Conservation (phyloP, 2,888 invertebrate species). For the Drosophila atripex region DNA sequence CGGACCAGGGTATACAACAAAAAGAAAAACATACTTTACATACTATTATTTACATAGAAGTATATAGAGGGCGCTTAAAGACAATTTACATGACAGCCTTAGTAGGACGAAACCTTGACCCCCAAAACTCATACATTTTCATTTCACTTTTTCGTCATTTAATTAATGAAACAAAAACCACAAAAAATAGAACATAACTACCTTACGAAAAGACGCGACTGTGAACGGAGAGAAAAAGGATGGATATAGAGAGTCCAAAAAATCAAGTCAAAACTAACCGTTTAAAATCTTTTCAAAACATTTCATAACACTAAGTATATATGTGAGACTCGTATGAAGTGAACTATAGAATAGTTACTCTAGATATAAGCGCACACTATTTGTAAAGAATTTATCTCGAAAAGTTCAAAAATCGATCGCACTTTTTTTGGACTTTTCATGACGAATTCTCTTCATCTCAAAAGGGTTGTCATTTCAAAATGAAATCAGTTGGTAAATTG, state of each 20-base stretch:
- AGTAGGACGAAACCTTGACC: constrained; percentile 13
- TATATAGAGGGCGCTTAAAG: constrained; percentile 45
- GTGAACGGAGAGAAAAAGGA: constrained; percentile 27
- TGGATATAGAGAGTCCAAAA: constrained; percentile 3
- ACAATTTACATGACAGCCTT: constrained; percentile 38
- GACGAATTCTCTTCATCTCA: constrained; percentile 14
- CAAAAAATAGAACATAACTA: constrained; percentile 43
- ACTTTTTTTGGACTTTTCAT: neutral
- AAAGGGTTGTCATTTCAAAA: constrained; percentile 47
- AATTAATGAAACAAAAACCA: neutral
- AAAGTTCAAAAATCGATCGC: constrained; percentile 5
- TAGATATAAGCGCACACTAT: constrained; percentile 15
- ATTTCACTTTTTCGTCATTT: constrained; percentile 4
- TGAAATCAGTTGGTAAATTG: constrained; percentile 15
- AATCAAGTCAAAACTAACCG: constrained; percentile 50
- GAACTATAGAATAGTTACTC: constrained; percentile 14
- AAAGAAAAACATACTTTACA: constrained; percentile 46
- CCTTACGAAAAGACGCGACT: constrained; percentile 57
- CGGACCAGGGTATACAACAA: constrained; percentile 59
- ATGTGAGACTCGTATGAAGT: constrained; percentile 25
- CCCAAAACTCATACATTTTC: neutral
- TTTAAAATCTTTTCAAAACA: constrained; percentile 70
- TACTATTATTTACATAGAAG: constrained; percentile 42
- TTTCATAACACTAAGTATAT: constrained; percentile 18
- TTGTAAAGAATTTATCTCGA: constrained; percentile 18